phyloP scores from a whole-genome alignment of 1,140 invertebrate species.

The Monochamus saltuarius region DNA sequence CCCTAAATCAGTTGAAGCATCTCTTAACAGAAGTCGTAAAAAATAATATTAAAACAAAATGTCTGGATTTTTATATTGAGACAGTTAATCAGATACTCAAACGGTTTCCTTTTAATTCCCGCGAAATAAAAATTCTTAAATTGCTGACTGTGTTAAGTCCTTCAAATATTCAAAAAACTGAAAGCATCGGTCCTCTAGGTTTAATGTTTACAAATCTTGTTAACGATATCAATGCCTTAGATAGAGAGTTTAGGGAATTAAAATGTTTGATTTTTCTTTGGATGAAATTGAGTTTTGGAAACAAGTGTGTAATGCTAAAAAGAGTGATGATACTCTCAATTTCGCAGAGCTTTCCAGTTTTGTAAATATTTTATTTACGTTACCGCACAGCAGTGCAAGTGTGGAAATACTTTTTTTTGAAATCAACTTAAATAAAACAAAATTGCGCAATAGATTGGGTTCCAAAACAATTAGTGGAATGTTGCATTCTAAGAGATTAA shows the following conservation, averaged over 20 bases:
- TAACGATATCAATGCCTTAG: too few species aligned
- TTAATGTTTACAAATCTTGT: too few species aligned
- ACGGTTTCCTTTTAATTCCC: constrained; percentile 8
- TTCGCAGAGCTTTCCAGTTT: too few species aligned
- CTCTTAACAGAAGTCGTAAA: background rate
- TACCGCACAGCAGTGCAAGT: constrained; percentile 3
- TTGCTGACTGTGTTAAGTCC: background rate
- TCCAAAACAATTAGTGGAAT: too few species aligned
- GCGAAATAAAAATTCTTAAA: background rate
- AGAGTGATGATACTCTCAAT: too few species aligned
- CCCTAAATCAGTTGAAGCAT: background rate
- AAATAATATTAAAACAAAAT: constrained; percentile 2
- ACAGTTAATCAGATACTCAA: background rate
- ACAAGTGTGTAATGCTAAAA: too few species aligned
- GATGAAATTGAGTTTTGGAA: too few species aligned
- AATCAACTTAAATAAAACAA: constrained; percentile 6
- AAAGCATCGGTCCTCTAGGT: too few species aligned
- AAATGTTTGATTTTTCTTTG: too few species aligned
- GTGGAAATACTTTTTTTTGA: background rate
- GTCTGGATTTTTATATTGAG: constrained; percentile 7
- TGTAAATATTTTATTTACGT: background rate
- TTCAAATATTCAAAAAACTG: background rate
- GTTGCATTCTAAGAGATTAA: too few species aligned
- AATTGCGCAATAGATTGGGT: too few species aligned
- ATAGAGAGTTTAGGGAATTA: too few species aligned